These are phyloP conservation scores for Lophius americanus DNA, from an alignment of 2,797 vertebrate species.

Conservation along the genomic window DNA sequence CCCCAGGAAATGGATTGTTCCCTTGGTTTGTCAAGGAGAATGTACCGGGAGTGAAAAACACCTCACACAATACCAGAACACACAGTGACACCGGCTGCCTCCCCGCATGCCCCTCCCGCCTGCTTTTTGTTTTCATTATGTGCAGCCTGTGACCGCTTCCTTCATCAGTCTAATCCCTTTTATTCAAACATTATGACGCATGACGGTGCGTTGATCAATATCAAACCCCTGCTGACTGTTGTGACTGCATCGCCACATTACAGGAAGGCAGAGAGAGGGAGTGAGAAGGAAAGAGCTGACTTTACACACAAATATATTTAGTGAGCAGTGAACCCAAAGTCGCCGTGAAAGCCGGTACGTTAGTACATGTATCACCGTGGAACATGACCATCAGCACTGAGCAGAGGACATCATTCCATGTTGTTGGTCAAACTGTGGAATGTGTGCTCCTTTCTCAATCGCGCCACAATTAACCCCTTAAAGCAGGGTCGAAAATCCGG, in stretches of 20 bases:
- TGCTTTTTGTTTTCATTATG: conserved; percentile 37
- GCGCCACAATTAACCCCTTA: too few relatives aligned
- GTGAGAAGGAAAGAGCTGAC: conserved; percentile 13
- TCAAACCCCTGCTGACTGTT: conserved; percentile 45
- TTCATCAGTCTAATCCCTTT: conserved; percentile 58
- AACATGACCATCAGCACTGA: too few relatives aligned
- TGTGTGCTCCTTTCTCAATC: too few relatives aligned
- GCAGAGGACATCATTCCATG: too few relatives aligned
- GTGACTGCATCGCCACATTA: conserved; percentile 40
- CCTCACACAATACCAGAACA: conserved; percentile 27
- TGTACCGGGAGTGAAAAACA: conserved; percentile 42
- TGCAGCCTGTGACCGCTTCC: conserved; percentile 22
- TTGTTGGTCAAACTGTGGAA: too few relatives aligned
- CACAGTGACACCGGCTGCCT: conserved; percentile 19
- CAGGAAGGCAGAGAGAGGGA: conserved; percentile 36
- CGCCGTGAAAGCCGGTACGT: too few relatives aligned
- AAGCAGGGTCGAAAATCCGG: too few relatives aligned
- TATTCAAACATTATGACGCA: conserved; percentile 52
- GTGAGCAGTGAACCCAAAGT: too few relatives aligned
- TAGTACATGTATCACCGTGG: too few relatives aligned
- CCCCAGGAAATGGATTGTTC: conserved; percentile 40
- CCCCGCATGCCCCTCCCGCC: conserved; percentile 4
- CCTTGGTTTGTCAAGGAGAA: conserved; percentile 43
- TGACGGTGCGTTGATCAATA: conserved; percentile 51
- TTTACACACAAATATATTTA: too few relatives aligned